Evolutionary conservation across 1,140 invertebrate genomes (phyloP), one percentile per base, ranked within the genome.

Genomic region (Drosophila setifemur): DNA sequence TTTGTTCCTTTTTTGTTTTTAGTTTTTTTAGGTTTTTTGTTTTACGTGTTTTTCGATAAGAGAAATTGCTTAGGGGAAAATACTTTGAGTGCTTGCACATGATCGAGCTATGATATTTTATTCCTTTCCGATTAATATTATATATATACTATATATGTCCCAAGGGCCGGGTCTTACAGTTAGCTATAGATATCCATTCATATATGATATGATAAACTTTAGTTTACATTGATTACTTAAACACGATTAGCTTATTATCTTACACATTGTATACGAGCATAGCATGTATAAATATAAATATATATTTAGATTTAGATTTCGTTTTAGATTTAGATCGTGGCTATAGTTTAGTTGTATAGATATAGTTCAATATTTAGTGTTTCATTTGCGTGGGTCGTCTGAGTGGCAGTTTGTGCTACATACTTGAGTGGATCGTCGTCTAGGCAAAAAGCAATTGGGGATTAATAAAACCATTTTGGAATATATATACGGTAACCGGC

Each of bases 251-350:
- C 44, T 83, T 85, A 78, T 73, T 83, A 85, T 85, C 79, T 83
- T 85, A 85, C 78, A 83, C 79, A 78, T 74, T 70, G 70, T 78
- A 83, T 83, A 78, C 74, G 70, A 83, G 57, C 73, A 81, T 78
- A 72, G 49, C 55, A 70, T 57, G 43, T 70, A 69, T 57, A 53
- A 44, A 68, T 48, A 73, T 73, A 64, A 58, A 71, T 19, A 64
- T 57, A 48, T 39, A 47, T 64, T 33, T 47, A 33, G 31, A 7
- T 37, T 37, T 37, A 11, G 39, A 40, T 40, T 40, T 40, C 1
- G 39, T n/a, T 57, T 25, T 53, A 26, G 14, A 58, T 58, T 57
- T 61, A 44, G 55, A 48, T 48, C 42, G 25, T 61, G 47, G 29
- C 8, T 63, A 14, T 37, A 60, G 55, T 60, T 55, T 61, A 50